phyloP scores from a whole-genome alignment of 2,113 vertebrate species.

The Nerophis ophidion region DNA sequence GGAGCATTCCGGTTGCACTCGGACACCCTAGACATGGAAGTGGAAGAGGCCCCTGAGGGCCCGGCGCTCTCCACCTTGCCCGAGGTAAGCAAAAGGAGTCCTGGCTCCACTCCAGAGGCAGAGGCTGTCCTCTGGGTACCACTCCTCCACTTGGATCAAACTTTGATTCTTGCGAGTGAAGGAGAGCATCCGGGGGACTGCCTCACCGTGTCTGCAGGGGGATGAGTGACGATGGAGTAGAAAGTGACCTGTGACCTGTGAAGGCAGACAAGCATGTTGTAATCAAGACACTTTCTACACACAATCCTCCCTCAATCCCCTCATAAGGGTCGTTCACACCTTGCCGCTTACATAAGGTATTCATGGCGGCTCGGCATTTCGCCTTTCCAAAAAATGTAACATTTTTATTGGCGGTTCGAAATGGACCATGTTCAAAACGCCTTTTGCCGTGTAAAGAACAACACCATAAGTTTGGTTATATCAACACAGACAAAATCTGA shows the following conservation, averaged over 20 bases:
- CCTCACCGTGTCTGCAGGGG: conserved; percentile 36
- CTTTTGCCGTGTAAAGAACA: too few species aligned
- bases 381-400: too few species aligned
- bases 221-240: conserved; percentile 25
- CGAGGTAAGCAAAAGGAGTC: conserved; percentile 71
- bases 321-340: not conserved
- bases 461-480: too few species aligned
- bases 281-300: conserved; percentile 17
- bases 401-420: too few species aligned
- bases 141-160: conserved; percentile 24
- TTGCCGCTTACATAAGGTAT: too few species aligned
- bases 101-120: conserved; percentile 36
- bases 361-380: too few species aligned
- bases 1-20: conserved; percentile 64
- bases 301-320: conserved; percentile 26
- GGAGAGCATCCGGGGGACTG: conserved; percentile 27
- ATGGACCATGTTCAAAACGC: too few species aligned
- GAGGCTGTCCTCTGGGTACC: conserved; percentile 41
- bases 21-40: conserved; percentile 59
- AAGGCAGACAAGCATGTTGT: not conserved
- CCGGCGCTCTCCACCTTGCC: conserved; percentile 46
- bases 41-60: conserved; percentile 52
- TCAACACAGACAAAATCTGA: too few species aligned
- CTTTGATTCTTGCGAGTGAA: conserved; percentile 23
- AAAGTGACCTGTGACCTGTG: conserved; percentile 6